Conservation (phyloP, 2,888 invertebrate species). For the Tortrix viridana region DNA sequence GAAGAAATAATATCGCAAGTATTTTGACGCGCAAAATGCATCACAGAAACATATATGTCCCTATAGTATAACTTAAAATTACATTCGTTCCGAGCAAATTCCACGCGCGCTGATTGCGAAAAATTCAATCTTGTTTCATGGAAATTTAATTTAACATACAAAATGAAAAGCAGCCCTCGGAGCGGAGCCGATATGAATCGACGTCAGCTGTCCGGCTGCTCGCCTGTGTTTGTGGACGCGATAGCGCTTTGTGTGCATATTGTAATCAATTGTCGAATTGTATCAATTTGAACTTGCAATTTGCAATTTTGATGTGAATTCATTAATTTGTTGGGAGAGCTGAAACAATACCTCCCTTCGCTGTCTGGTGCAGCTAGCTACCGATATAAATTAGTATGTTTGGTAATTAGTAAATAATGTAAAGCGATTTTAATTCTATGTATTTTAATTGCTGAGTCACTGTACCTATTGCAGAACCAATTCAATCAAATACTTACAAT, state of each 20-base stretch:
- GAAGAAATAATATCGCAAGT: too few species aligned
- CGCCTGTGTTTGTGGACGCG: slow-evolving; percentile 77
- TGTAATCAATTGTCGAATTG: slow-evolving; percentile 81
- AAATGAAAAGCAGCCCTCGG: slow-evolving; percentile 80
- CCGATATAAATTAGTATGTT: slow-evolving; percentile 32
- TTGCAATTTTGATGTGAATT: slow-evolving; percentile 78
- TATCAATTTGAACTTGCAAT: slow-evolving; percentile 78
- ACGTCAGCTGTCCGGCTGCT: slow-evolving; percentile 75
- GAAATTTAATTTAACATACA: slow-evolving; percentile 84
- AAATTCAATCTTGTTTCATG: slow-evolving; percentile 84
- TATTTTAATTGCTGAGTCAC: slow-evolving; percentile 23
- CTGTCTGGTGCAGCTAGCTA: slow-evolving; percentile 35
- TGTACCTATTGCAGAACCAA: neutral
- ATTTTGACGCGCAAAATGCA: too few species aligned
- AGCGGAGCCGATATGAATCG: slow-evolving; percentile 73
- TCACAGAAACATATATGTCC: too few species aligned
- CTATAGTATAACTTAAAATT: slow-evolving; percentile 17
- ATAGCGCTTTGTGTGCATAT: slow-evolving; percentile 79
- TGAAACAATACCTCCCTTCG: slow-evolving; percentile 51
- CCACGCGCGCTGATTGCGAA: slow-evolving; percentile 79
- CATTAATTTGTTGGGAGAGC: slow-evolving; percentile 69
- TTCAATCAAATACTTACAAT: too few species aligned
- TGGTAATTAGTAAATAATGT: slow-evolving; percentile 35
- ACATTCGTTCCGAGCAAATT: slow-evolving; percentile 57
- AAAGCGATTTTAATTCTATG: slow-evolving; percentile 35